Base-by-base conservation (phyloP, 2,797 vertebrate genomes). In the Arnoldichthys spilopterus region DNA sequence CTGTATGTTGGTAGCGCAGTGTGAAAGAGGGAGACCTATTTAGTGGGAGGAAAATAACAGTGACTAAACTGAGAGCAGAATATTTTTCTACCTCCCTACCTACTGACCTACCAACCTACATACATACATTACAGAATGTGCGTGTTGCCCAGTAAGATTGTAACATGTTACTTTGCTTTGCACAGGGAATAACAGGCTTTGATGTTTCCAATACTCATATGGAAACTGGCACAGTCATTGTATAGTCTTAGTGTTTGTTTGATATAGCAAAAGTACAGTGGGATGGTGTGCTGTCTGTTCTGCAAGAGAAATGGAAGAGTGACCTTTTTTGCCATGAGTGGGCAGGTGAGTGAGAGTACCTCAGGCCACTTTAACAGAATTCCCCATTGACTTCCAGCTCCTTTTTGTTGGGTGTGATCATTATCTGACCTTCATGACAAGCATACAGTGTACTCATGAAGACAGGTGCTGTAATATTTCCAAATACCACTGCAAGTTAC, bases 311-410 rank as follows among this genome's bases (percentile, higher is more conserved):
- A 26, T 64, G 89, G 90, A 92, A 87, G 89, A 88, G 86, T 92
- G 91, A 91, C 90, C 91, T 90, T 91, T 85, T 87, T 87, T 90
- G 89, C 88, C 88, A 88, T 88, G 86, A 86, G 90, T 89, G 90
- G 91, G 89, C 76, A 82, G 82, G 82, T 76, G 70, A 78, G 40
- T 77, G 78, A 86, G 82, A 85, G 83, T 83, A 79, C 74, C 87
- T 89, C 58, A 68, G 62, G 68, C 59, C 63, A 74, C 32, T 62
- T 45, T n/a, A 74, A 63, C 56, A 63, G 32, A 69, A 74, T 74
- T 69, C 74, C 59, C 69, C 59, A 69, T 22, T 47, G 43, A 51
- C 70, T 56, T 2, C 22, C 40, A n/a, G 16, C 69, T 72, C 43
- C 37, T 53, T 74, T 74, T 24, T 74, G 78, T 28, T 62, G 64